These are phyloP conservation scores for Melanostoma mellinum DNA, from an alignment of 2,888 invertebrate species.

Conservation along the genomic window DNA sequence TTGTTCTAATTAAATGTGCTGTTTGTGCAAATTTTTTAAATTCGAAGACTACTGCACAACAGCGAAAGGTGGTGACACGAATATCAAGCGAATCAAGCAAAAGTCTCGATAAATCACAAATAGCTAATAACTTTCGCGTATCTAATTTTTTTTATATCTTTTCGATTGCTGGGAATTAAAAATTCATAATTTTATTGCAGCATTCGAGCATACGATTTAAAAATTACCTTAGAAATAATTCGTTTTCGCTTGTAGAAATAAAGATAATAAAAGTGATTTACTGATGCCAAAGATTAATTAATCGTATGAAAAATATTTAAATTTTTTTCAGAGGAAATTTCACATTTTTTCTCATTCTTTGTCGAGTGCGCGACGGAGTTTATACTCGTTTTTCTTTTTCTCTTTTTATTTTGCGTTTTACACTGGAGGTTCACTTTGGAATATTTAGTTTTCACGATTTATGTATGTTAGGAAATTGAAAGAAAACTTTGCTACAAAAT, in stretches of 20 bases:
- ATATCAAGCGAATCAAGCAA: slow-evolving; percentile 23
- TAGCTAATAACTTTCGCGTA: slow-evolving; percentile 49
- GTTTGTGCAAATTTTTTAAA: slow-evolving; percentile 43
- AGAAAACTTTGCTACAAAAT: slow-evolving; percentile 5
- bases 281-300: neutral
- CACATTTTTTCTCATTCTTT: slow-evolving; percentile 58
- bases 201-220: too few relatives aligned
- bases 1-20: slow-evolving; percentile 24
- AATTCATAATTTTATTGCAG: too few relatives aligned
- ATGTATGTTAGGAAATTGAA: neutral
- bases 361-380: slow-evolving; percentile 48
- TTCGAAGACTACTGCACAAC: slow-evolving; percentile 25
- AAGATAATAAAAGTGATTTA: neutral
- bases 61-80: slow-evolving; percentile 58
- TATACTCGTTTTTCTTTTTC: slow-evolving; percentile 32
- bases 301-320: neutral
- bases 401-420: slow-evolving; percentile 32
- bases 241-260: neutral
- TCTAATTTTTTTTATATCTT: slow-evolving; percentile 1
- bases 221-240: too few relatives aligned
- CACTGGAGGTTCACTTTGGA: slow-evolving; percentile 29
- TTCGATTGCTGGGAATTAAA: slow-evolving; percentile 18
- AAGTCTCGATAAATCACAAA: slow-evolving; percentile 3
- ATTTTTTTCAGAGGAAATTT: slow-evolving; percentile 28
- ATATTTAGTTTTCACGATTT: slow-evolving; percentile 30